Evolutionary conservation across 30 jellyfish, hydroid and myxozoan genomes (phyloP).

Genomic region (Hydractinia echinata): DNA sequence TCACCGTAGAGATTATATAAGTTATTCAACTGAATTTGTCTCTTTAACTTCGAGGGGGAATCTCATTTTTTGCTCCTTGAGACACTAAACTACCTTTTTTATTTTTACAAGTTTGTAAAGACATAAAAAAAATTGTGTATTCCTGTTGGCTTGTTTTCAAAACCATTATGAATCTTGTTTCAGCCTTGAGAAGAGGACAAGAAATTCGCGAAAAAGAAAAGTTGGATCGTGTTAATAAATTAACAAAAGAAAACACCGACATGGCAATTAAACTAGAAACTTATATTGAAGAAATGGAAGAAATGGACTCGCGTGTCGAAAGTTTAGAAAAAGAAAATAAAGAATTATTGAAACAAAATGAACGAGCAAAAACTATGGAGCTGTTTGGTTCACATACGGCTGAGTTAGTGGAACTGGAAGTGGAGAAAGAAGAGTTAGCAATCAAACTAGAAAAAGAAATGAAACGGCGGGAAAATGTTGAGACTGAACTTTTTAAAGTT

Average conservation of each 20-base stretch:
- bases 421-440: slow-evolving; percentile 6
- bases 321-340: slow-evolving; percentile 53
- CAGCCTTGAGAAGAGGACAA: slow-evolving; percentile 12
- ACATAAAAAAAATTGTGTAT: too few species aligned
- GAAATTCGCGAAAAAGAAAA: slow-evolving; percentile 23
- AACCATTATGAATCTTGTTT: not conserved
- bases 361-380: slow-evolving; percentile 19
- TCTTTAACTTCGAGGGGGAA: too few species aligned
- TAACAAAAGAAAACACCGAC: slow-evolving; percentile 45
- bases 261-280: slow-evolving; percentile 50
- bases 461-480: slow-evolving; percentile 46
- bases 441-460: slow-evolving; percentile 29
- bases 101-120: too few species aligned
- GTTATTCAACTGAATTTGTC: too few species aligned
- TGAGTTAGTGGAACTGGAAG: slow-evolving; percentile 30
- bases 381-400: not conserved
- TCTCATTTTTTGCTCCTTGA: too few species aligned
- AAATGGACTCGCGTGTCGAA: slow-evolving; percentile 39
- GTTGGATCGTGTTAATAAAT: slow-evolving; percentile 17
- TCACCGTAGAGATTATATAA: too few species aligned
- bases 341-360: not conserved
- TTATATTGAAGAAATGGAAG: slow-evolving; percentile 60
- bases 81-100: too few species aligned
- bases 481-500: slow-evolving; percentile 59
- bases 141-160: too few species aligned